Evolutionary conservation across 2,888 invertebrate genomes (phyloP).

Genomic region (Acleris cristana): DNA sequence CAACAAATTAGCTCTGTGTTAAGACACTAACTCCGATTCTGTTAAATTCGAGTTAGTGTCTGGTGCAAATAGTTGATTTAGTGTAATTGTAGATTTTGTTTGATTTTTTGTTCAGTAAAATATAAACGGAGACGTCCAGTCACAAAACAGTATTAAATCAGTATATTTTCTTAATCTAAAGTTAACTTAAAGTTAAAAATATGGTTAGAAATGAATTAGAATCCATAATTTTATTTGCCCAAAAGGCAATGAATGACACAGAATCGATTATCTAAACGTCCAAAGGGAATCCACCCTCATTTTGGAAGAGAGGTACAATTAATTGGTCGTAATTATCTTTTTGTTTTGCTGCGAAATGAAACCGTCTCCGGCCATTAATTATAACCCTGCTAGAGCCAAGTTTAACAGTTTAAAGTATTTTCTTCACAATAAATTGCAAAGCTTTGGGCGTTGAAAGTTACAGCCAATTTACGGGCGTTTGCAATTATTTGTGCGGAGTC

Average conservation of each 20-base stretch:
- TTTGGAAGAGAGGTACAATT: conserved; percentile 73
- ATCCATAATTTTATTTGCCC: not conserved
- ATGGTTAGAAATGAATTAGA: no score
- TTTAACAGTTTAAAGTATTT: conserved; percentile 53
- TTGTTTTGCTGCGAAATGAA: conserved; percentile 70
- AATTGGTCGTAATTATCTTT: conserved; percentile 80
- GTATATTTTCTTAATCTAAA: no score
- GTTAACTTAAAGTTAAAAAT: no score
- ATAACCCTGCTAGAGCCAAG: conserved; percentile 61
- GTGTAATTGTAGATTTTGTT: no score
- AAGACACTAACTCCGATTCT: no score
- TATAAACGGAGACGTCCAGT: no score
- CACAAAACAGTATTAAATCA: no score
- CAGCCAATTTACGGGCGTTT: conserved; percentile 46
- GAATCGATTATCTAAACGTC: conserved; percentile 44
- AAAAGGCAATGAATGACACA: conserved; percentile 55
- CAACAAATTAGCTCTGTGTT: no score
- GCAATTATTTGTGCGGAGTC: conserved; percentile 43
- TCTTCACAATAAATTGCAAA: conserved; percentile 56
- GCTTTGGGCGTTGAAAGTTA: conserved; percentile 51
- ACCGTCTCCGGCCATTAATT: conserved; percentile 69
- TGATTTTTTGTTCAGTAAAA: no score
- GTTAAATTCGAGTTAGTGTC: no score
- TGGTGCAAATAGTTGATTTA: no score
- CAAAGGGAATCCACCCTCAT: conserved; percentile 59